Conservation (phyloP, 1,140 invertebrate species). For the Drosophila nikananu region DNA sequence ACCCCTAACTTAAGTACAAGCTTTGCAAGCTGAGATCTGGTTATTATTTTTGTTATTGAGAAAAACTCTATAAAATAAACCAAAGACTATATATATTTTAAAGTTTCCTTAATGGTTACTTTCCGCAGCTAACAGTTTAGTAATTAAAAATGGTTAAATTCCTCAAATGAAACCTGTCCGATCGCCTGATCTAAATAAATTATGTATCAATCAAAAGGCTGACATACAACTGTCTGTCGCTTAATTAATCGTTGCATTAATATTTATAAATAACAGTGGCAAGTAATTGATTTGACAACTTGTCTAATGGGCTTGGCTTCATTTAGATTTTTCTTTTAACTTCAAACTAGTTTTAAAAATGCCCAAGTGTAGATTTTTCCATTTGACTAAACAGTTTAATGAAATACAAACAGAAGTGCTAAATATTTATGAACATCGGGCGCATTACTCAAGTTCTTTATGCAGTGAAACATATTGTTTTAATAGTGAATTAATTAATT, state of each 20-base stretch:
- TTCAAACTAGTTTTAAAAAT: constrained; percentile 7
- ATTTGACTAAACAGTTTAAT: constrained; percentile 3
- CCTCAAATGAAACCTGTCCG: not conserved
- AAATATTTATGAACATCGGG: constrained; percentile 8
- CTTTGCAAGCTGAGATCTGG: not conserved
- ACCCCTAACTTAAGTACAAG: too few species aligned
- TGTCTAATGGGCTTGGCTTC: not conserved
- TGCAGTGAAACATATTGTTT: not conserved
- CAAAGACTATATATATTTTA: not conserved
- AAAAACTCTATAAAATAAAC: not conserved
- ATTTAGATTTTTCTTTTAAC: constrained; percentile 5
- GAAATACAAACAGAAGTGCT: not conserved
- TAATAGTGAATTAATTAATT: not conserved
- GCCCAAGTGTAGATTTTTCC: not conserved
- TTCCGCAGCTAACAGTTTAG: not conserved
- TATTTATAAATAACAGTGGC: constrained; percentile 22
- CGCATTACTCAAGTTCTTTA: not conserved
- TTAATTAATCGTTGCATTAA: constrained; percentile 21
- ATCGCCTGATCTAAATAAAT: constrained; percentile 14
- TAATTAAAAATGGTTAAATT: not conserved
- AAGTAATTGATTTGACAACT: constrained; percentile 27
- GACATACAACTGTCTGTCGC: constrained; percentile 2
- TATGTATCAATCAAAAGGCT: not conserved
- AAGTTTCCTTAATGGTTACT: not conserved
- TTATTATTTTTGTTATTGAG: not conserved